These are phyloP conservation scores for Anagyrus pseudococci DNA, from an alignment of 2,888 invertebrate species.

Conservation along the genomic window DNA sequence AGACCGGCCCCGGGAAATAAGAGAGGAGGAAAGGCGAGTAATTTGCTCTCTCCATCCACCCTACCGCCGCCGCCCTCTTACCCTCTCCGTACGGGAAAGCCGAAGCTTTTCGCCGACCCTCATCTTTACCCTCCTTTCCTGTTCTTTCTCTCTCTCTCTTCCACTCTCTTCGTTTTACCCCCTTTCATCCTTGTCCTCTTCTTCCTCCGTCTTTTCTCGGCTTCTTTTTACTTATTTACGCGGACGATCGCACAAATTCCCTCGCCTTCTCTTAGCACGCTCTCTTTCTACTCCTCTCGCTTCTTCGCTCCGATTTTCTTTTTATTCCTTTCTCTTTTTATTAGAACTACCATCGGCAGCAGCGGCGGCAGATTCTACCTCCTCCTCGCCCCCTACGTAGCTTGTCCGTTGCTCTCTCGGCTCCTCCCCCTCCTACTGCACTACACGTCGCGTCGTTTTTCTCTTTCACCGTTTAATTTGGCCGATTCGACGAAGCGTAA, in stretches of 20 bases:
- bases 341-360: too few relatives aligned
- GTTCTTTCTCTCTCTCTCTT: background rate
- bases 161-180: background rate
- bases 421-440: too few relatives aligned
- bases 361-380: too few relatives aligned
- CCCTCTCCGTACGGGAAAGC: background rate
- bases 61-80: conserved; percentile 6
- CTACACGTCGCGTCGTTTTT: background rate
- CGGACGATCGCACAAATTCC: background rate
- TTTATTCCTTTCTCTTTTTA: background rate
- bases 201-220: too few relatives aligned
- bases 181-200: background rate
- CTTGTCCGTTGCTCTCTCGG: too few relatives aligned
- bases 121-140: too few relatives aligned
- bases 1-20: conserved; percentile 35
- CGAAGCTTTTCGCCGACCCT: conserved; percentile 10
- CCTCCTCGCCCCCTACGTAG: background rate
- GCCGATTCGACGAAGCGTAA: conserved; percentile 15
- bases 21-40: conserved; percentile 36
- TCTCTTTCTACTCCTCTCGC: too few relatives aligned
- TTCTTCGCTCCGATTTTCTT: too few relatives aligned
- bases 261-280: too few relatives aligned
- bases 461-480: conserved; percentile 18
- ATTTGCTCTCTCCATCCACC: conserved; percentile 18
- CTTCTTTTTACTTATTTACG: background rate